phyloP scores from a whole-genome alignment of 2,888 invertebrate genomes.

The Polia nebulosa region DNA sequence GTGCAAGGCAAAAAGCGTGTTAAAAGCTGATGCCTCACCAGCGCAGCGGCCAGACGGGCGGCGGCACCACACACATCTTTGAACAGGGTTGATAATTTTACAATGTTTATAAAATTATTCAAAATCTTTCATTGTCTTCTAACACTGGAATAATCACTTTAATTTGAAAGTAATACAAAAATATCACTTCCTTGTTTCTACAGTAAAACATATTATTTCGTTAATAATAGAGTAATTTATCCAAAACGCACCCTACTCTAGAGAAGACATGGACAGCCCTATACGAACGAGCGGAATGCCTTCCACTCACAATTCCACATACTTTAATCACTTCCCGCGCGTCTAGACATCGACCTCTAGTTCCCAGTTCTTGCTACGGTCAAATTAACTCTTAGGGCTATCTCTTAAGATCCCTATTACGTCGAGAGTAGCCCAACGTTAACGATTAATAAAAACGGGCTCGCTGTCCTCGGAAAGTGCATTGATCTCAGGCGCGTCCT shows the following conservation, averaged over 20 bases:
- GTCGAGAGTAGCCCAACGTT: slow-evolving; percentile 72
- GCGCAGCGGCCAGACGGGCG: slow-evolving; percentile 21
- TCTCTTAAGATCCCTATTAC: slow-evolving; percentile 81
- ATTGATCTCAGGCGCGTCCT: slow-evolving; percentile 90
- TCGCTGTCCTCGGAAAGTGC: slow-evolving; percentile 90
- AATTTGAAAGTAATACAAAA: neutral
- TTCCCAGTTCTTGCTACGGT: slow-evolving; percentile 58
- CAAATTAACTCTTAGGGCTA: slow-evolving; percentile 80
- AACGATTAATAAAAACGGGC: slow-evolving; percentile 87
- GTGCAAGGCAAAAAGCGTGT: slow-evolving; percentile 49
- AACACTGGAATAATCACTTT: neutral
- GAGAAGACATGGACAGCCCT: slow-evolving; percentile 65
- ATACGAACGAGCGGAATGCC: slow-evolving; percentile 77
- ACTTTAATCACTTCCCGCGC: slow-evolving; percentile 85
- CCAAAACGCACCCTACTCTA: slow-evolving; percentile 35
- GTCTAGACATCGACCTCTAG: slow-evolving; percentile 84
- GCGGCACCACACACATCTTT: slow-evolving; percentile 29
- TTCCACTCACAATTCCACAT: slow-evolving; percentile 78
- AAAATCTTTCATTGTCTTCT: neutral
- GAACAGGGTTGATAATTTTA: slow-evolving; percentile 39
- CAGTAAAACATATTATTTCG: neutral
- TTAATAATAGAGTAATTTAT: slow-evolving; percentile 32
- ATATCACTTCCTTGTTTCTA: no score
- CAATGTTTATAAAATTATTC: neutral
- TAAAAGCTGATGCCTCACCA: slow-evolving; percentile 37